Base-by-base conservation (phyloP, 2,797 vertebrate genomes). In the Neostethus bicornis region DNA sequence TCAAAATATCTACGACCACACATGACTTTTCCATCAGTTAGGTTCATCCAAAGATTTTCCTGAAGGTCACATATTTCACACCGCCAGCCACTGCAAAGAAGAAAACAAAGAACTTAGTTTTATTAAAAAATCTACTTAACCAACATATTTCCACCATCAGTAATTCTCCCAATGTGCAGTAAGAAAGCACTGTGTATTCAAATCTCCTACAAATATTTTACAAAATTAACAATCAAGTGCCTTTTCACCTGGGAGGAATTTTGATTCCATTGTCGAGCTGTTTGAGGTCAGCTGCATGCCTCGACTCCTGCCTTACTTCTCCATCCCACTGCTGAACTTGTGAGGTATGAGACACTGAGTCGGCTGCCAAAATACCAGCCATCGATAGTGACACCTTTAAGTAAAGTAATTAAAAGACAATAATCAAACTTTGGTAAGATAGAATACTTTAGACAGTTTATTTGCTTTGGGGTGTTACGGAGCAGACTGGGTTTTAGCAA, bases 281-380 rank as follows among this genome's bases (percentile, higher is more conserved):
- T 76, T 96, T 95, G 60, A 99, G 93, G 28, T 92, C 93, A 75
- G 91, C 91, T 1, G 96, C 96, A 0, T 97, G 92, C 70, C 93
- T 94, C 4, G 97, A 99, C 79, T 98, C 95, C 77, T 95, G 95
- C 4, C 97, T 92, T 50, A 99, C 93, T 66, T 99, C 97, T 51
- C 97, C 97, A 6, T 99, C 97, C 97, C 97, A 99, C 31, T 98
- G 96, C 61, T 98, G 96, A 38, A 99, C 93, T 90, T 99, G 96
- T 87, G 97, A 91, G 68, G 94, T 83, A 38, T 96, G 94, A 53
- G 96, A 99, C 16, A 97, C 96, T 0, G 97, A 99, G 79, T 99
- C 97, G 5, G 97, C 97, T 20, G 94, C 92, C 84, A 98, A 91
- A 41, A 99, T 93, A 63, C 95, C 96, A 5, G 94, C 89, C 55